Conservation (phyloP, 1,140 invertebrate species). For the Coboldia fuscipes region DNA sequence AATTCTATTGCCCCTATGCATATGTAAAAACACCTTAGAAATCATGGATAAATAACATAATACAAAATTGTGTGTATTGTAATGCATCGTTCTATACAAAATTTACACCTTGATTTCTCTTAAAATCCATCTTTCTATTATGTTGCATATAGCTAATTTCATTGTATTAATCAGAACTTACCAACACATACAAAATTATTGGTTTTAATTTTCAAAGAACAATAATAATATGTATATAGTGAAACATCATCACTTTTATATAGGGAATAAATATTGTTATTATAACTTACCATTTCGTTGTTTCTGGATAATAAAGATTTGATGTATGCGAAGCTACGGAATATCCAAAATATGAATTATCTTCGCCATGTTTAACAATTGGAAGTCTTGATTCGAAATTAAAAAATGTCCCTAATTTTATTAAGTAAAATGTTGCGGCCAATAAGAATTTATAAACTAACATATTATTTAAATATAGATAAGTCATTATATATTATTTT, state of each 20-base stretch:
- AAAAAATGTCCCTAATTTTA: no score
- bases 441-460: no score
- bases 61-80: no score
- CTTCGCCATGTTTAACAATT: conserved; percentile 13
- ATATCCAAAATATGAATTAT: conserved; percentile 17
- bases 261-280: not conserved
- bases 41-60: no score
- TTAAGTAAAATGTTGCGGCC: no score
- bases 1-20: no score
- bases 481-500: no score
- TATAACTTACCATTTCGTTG: conserved; percentile 17
- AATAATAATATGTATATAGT: not conserved
- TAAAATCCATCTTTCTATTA: not conserved
- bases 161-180: not conserved
- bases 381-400: conserved; percentile 17
- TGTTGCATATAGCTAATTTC: not conserved
- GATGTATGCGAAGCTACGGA: conserved; percentile 17
- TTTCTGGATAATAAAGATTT: conserved; percentile 10
- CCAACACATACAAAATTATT: not conserved
- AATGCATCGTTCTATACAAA: no score
- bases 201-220: not conserved
- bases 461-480: no score
- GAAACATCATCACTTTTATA: not conserved
- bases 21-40: no score
- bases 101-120: no score